A percentile compares a stretch with the other conserved stretches of the same genome.
phyloP scores from a whole-genome alignment of 2,888 invertebrate species.

The Argyresthia goedartella region DNA sequence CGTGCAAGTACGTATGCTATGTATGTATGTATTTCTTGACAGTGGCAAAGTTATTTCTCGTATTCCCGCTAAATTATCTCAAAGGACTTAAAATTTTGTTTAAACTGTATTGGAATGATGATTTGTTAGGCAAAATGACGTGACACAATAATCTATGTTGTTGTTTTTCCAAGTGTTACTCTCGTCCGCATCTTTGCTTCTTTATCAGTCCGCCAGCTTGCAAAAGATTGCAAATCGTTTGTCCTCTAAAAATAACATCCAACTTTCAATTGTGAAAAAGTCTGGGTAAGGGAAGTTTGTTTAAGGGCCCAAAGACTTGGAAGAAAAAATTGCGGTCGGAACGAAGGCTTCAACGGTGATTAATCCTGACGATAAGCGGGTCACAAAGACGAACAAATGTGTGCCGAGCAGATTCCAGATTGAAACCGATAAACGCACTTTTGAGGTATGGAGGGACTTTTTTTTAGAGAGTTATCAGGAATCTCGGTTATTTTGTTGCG shows the following conservation, averaged over 20 bases:
- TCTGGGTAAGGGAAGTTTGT: slow-evolving; percentile 27
- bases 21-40: no score
- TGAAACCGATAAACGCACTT: slow-evolving; percentile 60
- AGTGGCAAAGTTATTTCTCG: no score
- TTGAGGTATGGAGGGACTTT: slow-evolving; percentile 32
- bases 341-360: slow-evolving; percentile 48
- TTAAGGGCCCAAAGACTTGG: slow-evolving; percentile 19
- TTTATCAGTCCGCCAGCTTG: no score
- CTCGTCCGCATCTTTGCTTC: no score
- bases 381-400: slow-evolving; percentile 57
- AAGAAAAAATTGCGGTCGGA: slow-evolving; percentile 38
- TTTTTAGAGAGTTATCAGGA: slow-evolving; percentile 30
- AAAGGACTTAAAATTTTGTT: no score
- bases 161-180: no score
- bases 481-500: slow-evolving; percentile 33
- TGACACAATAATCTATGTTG: no score
- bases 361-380: slow-evolving; percentile 51
- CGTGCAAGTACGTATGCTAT: no score
- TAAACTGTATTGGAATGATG: no score
- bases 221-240: neutral
- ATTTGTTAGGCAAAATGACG: no score
- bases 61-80: no score
- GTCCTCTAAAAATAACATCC: slow-evolving; percentile 1
- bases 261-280: neutral
- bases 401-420: slow-evolving; percentile 63